Base-by-base conservation (phyloP, 2,888 invertebrate genomes). In the Petrolisthes cinctipes region DNA sequence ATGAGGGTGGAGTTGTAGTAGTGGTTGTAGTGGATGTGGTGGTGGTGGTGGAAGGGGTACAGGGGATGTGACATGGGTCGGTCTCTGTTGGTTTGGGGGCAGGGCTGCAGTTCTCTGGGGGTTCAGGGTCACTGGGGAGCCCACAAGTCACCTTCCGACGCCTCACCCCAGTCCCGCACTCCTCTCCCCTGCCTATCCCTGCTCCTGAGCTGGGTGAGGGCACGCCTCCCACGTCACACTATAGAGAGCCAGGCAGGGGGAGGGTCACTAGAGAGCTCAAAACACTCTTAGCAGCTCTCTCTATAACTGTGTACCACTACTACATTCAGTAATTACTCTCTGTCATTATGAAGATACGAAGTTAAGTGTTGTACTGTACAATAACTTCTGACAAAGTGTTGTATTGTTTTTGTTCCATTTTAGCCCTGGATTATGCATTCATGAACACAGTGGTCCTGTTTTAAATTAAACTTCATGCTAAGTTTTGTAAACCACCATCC, bases 101-200 rank as follows among this genome's bases (percentile, higher is more conserved):
- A 23, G 81, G 51, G 54, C 85, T 85, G 53, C 90, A 90, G 81
- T 54, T 75, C 23, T 71, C 83, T 37, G 76, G 57, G 14, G 86
- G 89, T 4, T 83, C 81, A 20, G 61, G n/a, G 53, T 76, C 82
- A 51, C 51, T 57, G 53, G 86, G 88, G 53, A 82, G 20, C 90
- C 92, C 76, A 91, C 93, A 93, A 81, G 91, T 91, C 4, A 92
- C 93, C 57, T 92, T 91, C 11, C 93, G 89, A 51, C 91, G 91
- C 91, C 92, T 92, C n/a, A 91, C 91, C 4, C 93, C 93, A 6
- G 92, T 92, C 57, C 92, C 92, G 91, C 93, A 93, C 51, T 82
- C 57, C n/a, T 57, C 68, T 54, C 14, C 80, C 68, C 68, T 66
- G 11, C 66, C 81, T 23, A 20, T 51, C 57, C 23, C 82, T 53